Base-by-base conservation (phyloP, 2,888 invertebrate genomes). In the Diloba caeruleocephala region DNA sequence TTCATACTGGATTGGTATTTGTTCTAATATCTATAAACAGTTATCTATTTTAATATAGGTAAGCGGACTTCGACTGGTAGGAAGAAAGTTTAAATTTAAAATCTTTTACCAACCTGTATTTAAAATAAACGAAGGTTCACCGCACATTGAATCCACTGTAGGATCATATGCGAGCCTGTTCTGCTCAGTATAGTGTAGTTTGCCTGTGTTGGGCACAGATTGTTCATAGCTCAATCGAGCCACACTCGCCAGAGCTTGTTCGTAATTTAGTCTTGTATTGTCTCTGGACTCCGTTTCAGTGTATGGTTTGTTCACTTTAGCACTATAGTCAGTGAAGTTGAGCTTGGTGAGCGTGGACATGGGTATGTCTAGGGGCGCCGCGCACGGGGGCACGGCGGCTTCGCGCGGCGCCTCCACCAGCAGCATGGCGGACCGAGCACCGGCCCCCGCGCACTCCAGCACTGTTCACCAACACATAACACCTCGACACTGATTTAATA, bases 341-440 rank as follows among this genome's bases (percentile, higher is more conserved):
- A 92, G 84, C 63, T 92, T 92, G 19, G 92, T 88, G 49, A 91
- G 83, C 33, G 91, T 80, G 71, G 92, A 92, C 93, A 92, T 92
- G 61, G 91, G 89, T 69, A 87, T 73, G 84, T 90, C 90, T 37
- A 90, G 74, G 68, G 88, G 89, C 79, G 87, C 87, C 85, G 86
- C 86, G 84, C 89, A 89, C 84, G 91, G 88, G 64, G 91, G 91
- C 88, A 96, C 96, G 90, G 96, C 96, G 85, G 96, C 95, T 93
- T 96, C 96, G 86, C 95, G 95, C 79, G 95, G 95, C 81, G 96
- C 92, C 94, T 96, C 96, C 90, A 96, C 96, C 84, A 96, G 95
- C 88, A 96, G 96, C 96, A 96, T 96, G 88, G 94, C 94, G 90
- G 94, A 87, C 88, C 85, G 89, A 86, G 90, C 91, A 89, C 82